phyloP scores from a whole-genome alignment of 2,888 invertebrate genomes.

The Drosophila colorata region DNA sequence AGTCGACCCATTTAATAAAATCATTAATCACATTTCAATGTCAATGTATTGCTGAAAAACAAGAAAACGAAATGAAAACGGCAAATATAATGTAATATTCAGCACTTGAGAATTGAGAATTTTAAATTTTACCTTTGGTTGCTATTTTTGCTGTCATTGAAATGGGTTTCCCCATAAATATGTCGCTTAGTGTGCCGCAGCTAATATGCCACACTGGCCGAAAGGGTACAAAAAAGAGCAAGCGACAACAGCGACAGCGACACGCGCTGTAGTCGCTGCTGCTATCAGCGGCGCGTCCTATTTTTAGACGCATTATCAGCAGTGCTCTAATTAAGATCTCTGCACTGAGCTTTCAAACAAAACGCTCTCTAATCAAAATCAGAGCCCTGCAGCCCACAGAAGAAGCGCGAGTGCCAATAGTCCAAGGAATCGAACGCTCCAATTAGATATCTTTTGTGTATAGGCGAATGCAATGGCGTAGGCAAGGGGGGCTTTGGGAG shows the following conservation, averaged over 20 bases:
- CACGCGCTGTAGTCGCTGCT: conserved; percentile 50
- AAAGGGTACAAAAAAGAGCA: conserved; percentile 20
- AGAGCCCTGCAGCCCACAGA: conserved; percentile 30
- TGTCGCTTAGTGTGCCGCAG: neutral
- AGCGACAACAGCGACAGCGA: conserved; percentile 35
- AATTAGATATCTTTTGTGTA: conserved; percentile 42
- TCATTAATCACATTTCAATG: conserved; percentile 64
- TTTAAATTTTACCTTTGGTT: neutral
- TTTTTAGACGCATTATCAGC: conserved; percentile 73
- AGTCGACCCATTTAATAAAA: conserved; percentile 58
- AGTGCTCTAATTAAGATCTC: conserved; percentile 78
- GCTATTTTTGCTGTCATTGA: no score
- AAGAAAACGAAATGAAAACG: neutral
- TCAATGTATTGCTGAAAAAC: conserved; percentile 47
- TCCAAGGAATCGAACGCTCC: neutral
- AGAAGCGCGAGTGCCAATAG: conserved; percentile 4
- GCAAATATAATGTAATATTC: neutral
- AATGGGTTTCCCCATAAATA: no score
- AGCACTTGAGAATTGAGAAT: neutral
- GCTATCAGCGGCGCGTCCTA: conserved; percentile 69
- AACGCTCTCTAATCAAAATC: conserved; percentile 56
- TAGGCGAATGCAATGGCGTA: neutral
- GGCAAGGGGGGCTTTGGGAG: no score
- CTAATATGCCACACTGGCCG: neutral
- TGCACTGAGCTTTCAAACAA: conserved; percentile 60